Percentiles rank a stretch among this genome's conserved stretches.
Evolutionary conservation across 2,113 vertebrate genomes (phyloP).

Genomic region (Trichechus manatus): DNA sequence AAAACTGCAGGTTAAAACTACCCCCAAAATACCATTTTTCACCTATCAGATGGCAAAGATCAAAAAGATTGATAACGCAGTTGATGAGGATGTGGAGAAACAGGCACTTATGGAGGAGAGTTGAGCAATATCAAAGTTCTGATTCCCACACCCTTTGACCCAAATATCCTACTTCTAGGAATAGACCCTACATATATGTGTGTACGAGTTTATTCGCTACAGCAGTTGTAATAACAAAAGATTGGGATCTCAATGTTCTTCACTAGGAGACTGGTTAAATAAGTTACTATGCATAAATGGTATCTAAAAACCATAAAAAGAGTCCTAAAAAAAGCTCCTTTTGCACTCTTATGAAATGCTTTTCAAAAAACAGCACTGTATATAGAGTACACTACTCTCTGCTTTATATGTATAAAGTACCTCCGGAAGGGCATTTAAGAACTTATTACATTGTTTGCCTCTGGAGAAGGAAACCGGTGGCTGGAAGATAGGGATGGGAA

Average conservation of each 20-base stretch:
- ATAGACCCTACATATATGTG: neutral
- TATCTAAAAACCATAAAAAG: neutral
- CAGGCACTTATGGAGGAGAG: neutral
- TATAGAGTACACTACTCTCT: neutral
- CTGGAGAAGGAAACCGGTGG: neutral
- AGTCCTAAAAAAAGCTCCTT: neutral
- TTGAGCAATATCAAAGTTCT: conserved; percentile 2
- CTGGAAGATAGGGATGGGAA: neutral
- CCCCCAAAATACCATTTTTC: neutral
- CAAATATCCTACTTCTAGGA: conserved; percentile 23
- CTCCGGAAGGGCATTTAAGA: conserved; percentile 8
- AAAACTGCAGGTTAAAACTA: conserved; percentile 38
- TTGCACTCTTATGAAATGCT: conserved; percentile 10
- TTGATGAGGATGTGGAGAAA: conserved; percentile 10
- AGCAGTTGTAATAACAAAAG: neutral
- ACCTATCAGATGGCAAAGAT: conserved; percentile 46
- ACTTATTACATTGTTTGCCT: neutral
- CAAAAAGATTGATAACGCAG: neutral
- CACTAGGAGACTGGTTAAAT: neutral
- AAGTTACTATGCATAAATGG: conserved; percentile 1
- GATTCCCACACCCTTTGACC: neutral
- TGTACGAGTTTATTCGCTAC: neutral
- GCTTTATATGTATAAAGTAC: conserved; percentile 5
- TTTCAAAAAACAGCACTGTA: conserved; percentile 27
- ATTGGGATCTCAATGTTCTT: neutral